Conservation (phyloP, 2,888 invertebrate genomes). For the Cyrtodaria siliqua region DNA sequence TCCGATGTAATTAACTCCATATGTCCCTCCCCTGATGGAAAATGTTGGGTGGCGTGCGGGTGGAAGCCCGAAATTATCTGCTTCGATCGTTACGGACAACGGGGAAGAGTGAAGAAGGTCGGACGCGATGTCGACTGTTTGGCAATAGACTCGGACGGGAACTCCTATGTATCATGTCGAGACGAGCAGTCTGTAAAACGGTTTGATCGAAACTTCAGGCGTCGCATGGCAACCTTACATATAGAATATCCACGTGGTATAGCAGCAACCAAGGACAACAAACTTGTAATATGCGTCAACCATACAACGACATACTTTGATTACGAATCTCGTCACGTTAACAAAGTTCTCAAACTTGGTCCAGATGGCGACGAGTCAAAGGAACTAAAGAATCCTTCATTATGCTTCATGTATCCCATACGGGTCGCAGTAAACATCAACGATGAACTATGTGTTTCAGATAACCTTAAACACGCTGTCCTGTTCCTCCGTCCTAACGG, state of each 20-base stretch:
- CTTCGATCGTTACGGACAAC: slow-evolving; percentile 52
- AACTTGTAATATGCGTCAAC: slow-evolving; percentile 58
- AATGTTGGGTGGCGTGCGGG: slow-evolving; percentile 64
- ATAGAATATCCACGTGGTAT: slow-evolving; percentile 61
- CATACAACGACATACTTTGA: slow-evolving; percentile 61
- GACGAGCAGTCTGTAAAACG: slow-evolving; percentile 61
- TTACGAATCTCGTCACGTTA: slow-evolving; percentile 47
- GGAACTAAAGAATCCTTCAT: slow-evolving; percentile 55
- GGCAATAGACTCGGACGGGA: slow-evolving; percentile 60
- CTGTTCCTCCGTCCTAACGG: slow-evolving; percentile 54
- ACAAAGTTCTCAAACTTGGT: slow-evolving; percentile 63
- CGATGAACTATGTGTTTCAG: slow-evolving; percentile 64
- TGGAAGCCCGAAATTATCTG: slow-evolving; percentile 61
- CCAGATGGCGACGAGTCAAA: slow-evolving; percentile 62
- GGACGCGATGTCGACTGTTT: slow-evolving; percentile 60
- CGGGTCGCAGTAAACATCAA: slow-evolving; percentile 61
- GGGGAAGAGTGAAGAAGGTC: slow-evolving; percentile 32
- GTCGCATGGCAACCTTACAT: slow-evolving; percentile 60
- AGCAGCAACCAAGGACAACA: slow-evolving; percentile 55
- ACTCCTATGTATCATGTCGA: slow-evolving; percentile 60
- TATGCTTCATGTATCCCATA: slow-evolving; percentile 65
- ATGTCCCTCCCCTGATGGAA: slow-evolving; percentile 62
- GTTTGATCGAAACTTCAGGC: slow-evolving; percentile 54
- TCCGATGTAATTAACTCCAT: slow-evolving; percentile 66
- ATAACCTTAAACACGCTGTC: slow-evolving; percentile 58